Evolutionary conservation across 2,113 vertebrate genomes (phyloP).

Genomic region (Pteruthius melanotis): DNA sequence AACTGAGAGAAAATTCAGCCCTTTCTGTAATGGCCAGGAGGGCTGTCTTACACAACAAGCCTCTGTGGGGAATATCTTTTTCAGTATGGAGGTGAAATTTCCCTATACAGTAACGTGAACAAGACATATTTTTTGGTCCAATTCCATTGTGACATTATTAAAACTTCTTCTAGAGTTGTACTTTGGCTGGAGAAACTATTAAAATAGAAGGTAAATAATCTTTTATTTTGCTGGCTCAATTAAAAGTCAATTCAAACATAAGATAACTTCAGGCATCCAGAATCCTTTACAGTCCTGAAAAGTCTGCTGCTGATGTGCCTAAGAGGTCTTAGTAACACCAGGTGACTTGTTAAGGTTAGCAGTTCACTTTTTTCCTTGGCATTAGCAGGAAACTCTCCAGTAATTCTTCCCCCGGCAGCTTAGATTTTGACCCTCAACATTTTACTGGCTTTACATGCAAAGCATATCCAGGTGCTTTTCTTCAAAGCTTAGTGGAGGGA

Average conservation of each 20-base stretch:
- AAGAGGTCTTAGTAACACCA: not conserved
- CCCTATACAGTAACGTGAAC: not conserved
- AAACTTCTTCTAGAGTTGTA: not conserved
- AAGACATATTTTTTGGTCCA: not conserved
- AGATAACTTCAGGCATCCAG: not conserved
- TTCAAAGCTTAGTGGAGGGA: not conserved
- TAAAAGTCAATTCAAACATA: not conserved
- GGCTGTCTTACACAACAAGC: not conserved
- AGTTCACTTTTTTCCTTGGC: not conserved
- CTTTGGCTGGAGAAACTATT: not conserved
- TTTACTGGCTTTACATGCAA: not conserved
- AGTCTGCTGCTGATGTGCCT: not conserved
- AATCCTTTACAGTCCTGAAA: not conserved
- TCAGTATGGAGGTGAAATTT: not conserved
- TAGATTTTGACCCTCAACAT: not conserved
- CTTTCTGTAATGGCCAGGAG: not conserved
- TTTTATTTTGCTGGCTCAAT: not conserved
- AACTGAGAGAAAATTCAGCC: not conserved
- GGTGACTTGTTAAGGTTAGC: not conserved
- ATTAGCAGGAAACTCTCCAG: not conserved
- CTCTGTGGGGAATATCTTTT: not conserved
- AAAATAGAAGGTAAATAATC: not conserved
- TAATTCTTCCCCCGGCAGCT: not conserved
- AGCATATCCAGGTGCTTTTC: not conserved
- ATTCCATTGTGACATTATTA: not conserved